Conservation (phyloP, 2,888 invertebrate species). For the Proisotoma minuta region DNA sequence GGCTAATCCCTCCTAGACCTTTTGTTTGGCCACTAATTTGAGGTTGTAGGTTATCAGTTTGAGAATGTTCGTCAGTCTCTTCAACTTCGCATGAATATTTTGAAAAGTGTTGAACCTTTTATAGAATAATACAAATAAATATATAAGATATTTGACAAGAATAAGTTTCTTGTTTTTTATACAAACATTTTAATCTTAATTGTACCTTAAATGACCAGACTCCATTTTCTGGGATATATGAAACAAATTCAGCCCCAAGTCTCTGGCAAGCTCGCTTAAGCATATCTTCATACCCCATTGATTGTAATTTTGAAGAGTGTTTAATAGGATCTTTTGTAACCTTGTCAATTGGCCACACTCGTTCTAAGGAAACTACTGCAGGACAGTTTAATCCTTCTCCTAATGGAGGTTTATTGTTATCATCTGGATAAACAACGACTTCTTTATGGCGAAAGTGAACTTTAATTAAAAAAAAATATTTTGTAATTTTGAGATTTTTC, state of each 20-base stretch:
- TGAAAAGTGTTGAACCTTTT: conserved; percentile 67
- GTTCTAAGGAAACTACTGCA: conserved; percentile 81
- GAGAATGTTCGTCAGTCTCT: conserved; percentile 64
- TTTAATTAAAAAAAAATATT: conserved; percentile 49
- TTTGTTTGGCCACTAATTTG: too few relatives aligned
- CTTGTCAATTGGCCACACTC: conserved; percentile 90
- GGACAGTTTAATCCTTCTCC: conserved; percentile 83
- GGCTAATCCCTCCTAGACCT: conserved; percentile 47
- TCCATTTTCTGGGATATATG: conserved; percentile 35
- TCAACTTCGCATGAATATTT: conserved; percentile 86
- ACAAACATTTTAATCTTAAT: too few relatives aligned
- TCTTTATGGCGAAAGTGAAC: conserved; percentile 92
- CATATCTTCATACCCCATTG: conserved; percentile 38
- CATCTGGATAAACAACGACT: conserved; percentile 85
- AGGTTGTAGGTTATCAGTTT: conserved; percentile 45
- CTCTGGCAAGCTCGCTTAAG: conserved; percentile 34
- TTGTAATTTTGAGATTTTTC: neutral
- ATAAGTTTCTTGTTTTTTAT: neutral
- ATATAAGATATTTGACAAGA: conserved; percentile 56
- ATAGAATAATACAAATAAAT: conserved; percentile 59
- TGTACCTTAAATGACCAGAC: conserved; percentile 40
- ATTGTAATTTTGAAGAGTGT: conserved; percentile 18
- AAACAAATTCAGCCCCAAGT: conserved; percentile 36
- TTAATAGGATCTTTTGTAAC: conserved; percentile 17
- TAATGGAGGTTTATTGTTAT: conserved; percentile 76